Evolutionary conservation across 2,113 vertebrate species (phyloP).

Genomic region (Cavia aperea): DNA sequence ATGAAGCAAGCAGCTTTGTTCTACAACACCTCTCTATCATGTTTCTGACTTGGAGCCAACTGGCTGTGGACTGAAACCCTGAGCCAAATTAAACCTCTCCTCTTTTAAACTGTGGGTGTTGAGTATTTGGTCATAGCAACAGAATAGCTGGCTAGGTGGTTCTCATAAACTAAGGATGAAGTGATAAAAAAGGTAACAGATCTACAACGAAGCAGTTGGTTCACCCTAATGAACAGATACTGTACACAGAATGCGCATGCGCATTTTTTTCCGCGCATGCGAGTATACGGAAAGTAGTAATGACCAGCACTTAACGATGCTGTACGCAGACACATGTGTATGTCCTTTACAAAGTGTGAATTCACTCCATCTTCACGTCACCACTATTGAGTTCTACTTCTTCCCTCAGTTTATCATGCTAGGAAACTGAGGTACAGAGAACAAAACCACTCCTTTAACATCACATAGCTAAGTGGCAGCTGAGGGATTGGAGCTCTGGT

Average conservation of each 20-base stretch:
- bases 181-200: background rate
- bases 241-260: background rate
- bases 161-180: background rate
- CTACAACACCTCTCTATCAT: background rate
- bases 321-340: background rate
- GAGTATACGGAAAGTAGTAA: background rate
- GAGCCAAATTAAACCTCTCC: background rate
- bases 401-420: background rate
- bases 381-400: background rate
- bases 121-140: background rate
- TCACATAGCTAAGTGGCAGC: background rate
- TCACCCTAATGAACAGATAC: background rate
- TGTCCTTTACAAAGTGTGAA: background rate
- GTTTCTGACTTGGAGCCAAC: background rate
- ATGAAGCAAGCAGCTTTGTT: background rate
- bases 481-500: background rate
- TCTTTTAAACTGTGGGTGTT: background rate
- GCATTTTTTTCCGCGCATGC: background rate
- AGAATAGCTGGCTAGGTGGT: background rate
- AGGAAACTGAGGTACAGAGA: background rate
- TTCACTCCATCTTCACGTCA: background rate
- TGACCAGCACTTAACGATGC: background rate
- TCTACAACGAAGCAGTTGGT: background rate
- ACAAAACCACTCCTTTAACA: background rate
- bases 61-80: background rate